A percentile compares a stretch with the other conserved stretches of the same genome.
phyloP scores from a whole-genome alignment of 2,113 vertebrate genomes.

The Clarias macrocephalus region DNA sequence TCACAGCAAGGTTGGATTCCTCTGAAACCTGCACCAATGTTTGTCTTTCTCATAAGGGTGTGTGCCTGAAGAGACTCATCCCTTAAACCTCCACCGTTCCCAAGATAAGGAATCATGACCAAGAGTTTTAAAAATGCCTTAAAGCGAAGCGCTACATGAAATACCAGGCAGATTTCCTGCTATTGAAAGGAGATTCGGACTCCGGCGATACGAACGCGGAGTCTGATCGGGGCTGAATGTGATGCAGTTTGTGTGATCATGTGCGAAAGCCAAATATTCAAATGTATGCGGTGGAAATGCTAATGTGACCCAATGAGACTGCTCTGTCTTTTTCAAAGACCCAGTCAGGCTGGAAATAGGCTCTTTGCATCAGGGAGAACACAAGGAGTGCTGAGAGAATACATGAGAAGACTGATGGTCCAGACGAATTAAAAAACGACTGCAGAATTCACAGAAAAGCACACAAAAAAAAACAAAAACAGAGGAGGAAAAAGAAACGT shows the following conservation, averaged over 20 bases:
- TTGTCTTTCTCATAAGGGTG: constrained; percentile 45
- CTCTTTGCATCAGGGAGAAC: constrained; percentile 37
- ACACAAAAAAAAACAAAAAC: constrained; percentile 8
- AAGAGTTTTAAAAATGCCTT: constrained; percentile 19
- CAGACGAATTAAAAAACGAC: neutral
- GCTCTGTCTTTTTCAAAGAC: constrained; percentile 20
- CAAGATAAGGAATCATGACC: neutral
- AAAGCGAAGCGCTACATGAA: neutral
- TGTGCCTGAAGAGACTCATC: constrained; percentile 6
- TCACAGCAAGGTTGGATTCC: constrained; percentile 43
- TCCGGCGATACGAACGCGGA: neutral
- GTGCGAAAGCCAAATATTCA: constrained; percentile 14
- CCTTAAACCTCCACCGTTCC: constrained; percentile 22
- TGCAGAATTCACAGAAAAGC: no score
- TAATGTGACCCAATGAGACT: constrained; percentile 36
- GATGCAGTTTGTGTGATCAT: neutral
- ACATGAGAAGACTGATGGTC: constrained; percentile 36
- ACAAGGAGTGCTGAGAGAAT: constrained; percentile 34
- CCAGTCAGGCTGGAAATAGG: constrained; percentile 36
- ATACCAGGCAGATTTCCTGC: neutral
- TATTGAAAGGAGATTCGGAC: neutral
- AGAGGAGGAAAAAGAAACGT: neutral
- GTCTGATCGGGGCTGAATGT: neutral
- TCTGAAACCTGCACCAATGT: constrained; percentile 34
- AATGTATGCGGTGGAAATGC: constrained; percentile 23